These are phyloP conservation scores for Fistularia tabacaria DNA, from an alignment of 2,797 vertebrate genomes.

Conservation along the genomic window DNA sequence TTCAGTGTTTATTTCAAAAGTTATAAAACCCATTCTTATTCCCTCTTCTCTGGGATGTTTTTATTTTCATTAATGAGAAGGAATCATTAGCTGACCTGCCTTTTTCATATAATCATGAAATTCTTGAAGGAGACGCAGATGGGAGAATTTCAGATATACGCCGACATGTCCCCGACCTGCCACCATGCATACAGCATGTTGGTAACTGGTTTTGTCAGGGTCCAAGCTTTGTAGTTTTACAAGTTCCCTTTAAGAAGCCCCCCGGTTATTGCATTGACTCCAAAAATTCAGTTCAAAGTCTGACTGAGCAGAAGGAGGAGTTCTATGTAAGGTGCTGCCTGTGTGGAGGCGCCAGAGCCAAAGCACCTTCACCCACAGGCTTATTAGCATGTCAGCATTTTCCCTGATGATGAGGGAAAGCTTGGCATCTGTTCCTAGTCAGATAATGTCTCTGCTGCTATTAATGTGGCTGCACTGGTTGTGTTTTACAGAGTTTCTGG, in stretches of 20 bases:
- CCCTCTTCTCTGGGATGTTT: constrained; percentile 17
- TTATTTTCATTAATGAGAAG: constrained; percentile 36
- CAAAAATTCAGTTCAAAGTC: constrained; percentile 51
- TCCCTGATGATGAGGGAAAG: constrained; percentile 42
- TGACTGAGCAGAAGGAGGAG: constrained; percentile 5
- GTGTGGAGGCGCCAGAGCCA: constrained; percentile 37
- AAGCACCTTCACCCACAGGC: constrained; percentile 55
- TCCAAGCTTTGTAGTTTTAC: constrained; percentile 79
- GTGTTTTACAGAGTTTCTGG: constrained; percentile 74
- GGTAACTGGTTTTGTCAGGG: constrained; percentile 56
- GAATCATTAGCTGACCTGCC: constrained; percentile 52
- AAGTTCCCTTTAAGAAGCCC: constrained; percentile 53
- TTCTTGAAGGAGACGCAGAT: constrained; percentile 51
- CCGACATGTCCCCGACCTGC: constrained; percentile 30
- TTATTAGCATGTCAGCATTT: constrained; percentile 66
- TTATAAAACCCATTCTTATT: constrained; percentile 31
- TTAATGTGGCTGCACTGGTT: constrained; percentile 52
- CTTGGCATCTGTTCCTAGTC: constrained; percentile 66
- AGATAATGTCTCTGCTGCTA: constrained; percentile 29
- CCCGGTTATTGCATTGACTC: constrained; percentile 32
- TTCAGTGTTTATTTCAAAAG: neutral
- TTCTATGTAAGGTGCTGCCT: constrained; percentile 55
- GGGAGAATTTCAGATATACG: constrained; percentile 25
- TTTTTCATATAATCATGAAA: constrained; percentile 55
- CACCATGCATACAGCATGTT: constrained; percentile 45